Evolutionary conservation across 2,888 invertebrate species (phyloP), one percentile per base, ranked within the genome.

Genomic region (Amaurobius ferox): DNA sequence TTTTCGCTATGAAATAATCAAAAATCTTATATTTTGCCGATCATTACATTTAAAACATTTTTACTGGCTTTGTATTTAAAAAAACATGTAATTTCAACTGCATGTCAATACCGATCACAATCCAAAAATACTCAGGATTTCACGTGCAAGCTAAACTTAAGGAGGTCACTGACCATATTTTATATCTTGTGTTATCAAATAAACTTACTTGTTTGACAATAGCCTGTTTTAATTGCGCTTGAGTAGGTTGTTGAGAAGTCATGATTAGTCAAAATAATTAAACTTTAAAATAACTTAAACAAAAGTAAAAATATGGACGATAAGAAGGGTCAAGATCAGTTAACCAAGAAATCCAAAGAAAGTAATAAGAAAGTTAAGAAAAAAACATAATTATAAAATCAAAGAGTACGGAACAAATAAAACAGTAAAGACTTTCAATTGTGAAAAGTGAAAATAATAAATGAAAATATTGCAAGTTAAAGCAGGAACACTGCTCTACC

Each of bases 141-240:
- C 66, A 66, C 66, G 68, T 73, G 73, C 55, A 66, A 80, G 11
- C 28, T 9, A 26, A 68, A 23, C 26, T 28, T 13, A 26, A 39
- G 30, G 80, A 73, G 74, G 80, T 80, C 74, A 68, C 61, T 80
- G 68, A 80, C 80, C 80, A 80, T 30, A 67, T 30, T 73, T 62
- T 68, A 68, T 11, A 74, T 26, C 48, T 13, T 55, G 39, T 3
- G 29, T 35, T 40, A 61, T 32, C 16, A 26, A 26, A 29, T 26
- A 13, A n/a, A 61, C 80, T 80, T 40, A 80, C 80, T 68, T 80
- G 80, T 62, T 80, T 80, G 32, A 80, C 80, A 39, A 80, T 74
- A 40, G 73, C 80, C n/a, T 39, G 61, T 5, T 48, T 67, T 13
- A 29, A 19, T 19, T 68, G 74, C 6, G 39, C 11, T 29, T 40